These are phyloP conservation scores for Sakesphorus luctuosus DNA, from an alignment of 2,113 vertebrate genomes.

Conservation along the genomic window DNA sequence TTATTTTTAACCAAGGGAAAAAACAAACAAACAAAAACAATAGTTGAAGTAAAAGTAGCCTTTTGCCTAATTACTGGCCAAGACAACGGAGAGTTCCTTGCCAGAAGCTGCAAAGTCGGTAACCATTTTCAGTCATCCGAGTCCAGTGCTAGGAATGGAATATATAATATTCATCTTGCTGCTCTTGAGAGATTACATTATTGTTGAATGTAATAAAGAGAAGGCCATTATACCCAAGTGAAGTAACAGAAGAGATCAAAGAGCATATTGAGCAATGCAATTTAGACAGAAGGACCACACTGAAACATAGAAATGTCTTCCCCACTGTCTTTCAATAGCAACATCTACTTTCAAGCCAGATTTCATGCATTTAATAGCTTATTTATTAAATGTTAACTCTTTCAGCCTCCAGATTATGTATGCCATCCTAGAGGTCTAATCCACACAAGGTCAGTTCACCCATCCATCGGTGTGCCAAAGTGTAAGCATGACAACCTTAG, in stretches of 20 bases:
- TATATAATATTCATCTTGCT: neutral
- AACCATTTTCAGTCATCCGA: neutral
- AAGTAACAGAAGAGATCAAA: neutral
- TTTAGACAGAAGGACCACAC: neutral
- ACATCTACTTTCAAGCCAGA: neutral
- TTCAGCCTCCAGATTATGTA: neutral
- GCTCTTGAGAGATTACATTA: neutral
- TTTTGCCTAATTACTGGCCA: neutral
- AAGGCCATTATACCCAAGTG: neutral
- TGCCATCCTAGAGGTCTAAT: neutral
- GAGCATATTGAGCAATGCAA: neutral
- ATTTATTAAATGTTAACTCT: neutral
- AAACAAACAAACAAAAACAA: neutral
- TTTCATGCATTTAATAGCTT: neutral
- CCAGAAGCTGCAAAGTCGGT: neutral
- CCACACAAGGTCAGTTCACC: neutral
- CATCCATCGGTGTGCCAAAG: neutral
- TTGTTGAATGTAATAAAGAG: neutral
- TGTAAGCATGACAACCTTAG: neutral
- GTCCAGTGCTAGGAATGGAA: neutral
- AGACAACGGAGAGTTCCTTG: neutral
- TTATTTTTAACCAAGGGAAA: neutral
- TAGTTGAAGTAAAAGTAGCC: fast-evolving
- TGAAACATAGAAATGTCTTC: neutral
- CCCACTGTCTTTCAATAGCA: neutral